These are phyloP conservation scores for Laticauda laticaudata DNA, from an alignment of 2,113 vertebrate species.

Conservation along the genomic window DNA sequence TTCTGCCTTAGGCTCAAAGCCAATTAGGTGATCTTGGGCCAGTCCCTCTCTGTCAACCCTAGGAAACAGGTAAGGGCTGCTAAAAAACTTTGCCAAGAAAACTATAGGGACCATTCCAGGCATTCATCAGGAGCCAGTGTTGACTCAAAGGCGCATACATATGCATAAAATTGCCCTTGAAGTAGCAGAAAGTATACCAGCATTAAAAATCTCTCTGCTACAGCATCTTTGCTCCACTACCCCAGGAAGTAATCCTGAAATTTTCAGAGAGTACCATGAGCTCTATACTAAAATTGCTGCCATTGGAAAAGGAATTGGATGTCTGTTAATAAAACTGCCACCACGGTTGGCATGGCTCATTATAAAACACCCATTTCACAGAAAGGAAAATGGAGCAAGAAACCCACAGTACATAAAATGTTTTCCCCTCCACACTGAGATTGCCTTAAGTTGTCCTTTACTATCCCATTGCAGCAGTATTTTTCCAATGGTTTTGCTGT, in stretches of 20 bases:
- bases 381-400: neutral
- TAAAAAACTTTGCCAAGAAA: neutral
- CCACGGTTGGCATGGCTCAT: neutral
- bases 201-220: neutral
- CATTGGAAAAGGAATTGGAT: neutral
- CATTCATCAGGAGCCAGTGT: neutral
- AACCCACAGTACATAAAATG: neutral
- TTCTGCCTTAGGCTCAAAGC: neutral
- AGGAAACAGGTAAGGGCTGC: neutral
- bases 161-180: neutral
- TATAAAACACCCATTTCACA: neutral
- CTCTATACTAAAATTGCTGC: neutral
- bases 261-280: neutral
- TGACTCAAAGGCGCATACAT: neutral
- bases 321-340: neutral
- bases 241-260: neutral
- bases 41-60: neutral
- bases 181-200: neutral
- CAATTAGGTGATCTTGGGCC: neutral
- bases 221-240: neutral
- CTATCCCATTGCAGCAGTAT: neutral
- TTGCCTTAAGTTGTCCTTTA: neutral
- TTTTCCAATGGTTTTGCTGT: neutral
- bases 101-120: neutral
- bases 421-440: neutral